Base-by-base conservation (phyloP, 2,797 vertebrate species). In the Hypotaenidia okinawae region DNA sequence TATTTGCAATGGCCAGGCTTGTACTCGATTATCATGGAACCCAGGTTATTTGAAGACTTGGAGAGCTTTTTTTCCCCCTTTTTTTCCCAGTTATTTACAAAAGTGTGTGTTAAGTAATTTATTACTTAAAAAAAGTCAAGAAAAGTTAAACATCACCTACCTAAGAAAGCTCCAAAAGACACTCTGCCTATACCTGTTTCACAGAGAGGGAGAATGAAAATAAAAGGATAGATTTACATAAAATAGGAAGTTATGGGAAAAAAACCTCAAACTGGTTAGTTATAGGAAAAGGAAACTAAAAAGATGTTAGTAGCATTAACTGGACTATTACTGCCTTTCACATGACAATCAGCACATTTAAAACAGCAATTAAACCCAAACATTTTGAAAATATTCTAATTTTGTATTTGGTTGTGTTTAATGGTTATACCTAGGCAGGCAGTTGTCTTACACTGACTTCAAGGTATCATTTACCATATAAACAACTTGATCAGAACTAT, bases 111-210 rank as follows among this genome's bases (percentile, higher is more conserved):
- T 73, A 54, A 58, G 35, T 41, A 41, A 52, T 59, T 69, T 47
- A 22, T 24, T 83, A 35, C 17, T 49, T 45, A 4, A 49, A 59
- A 41, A 6, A 82, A 47, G 75, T 91, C 68, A 88, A 95, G 47
- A 43, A 78, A 93, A 97, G 41, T 89, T 39, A 58, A 95, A 95
- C 92, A 95, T 96, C 83, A 99, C 99, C 97, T 99, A 99, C 99
- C 99, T 98, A 99, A 98, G 97, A 99, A 99, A 97, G 99, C 98
- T 98, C 99, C 98, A 93, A 99, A 98, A 93, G 99, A 99, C 91
- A 99, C 98, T 98, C 98, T 98, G 98, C 99, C 99, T 98, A 99
- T 98, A 96, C 99, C 99, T 99, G 98, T 91, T 80, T 86, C 89
- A 89, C 72, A 89, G 95, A 87, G 87, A 92, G 69, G 62, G 72